A percentile compares a stretch with the other conserved stretches of the same genome.
These are phyloP conservation scores for Ennomos fuscantarius DNA, from an alignment of 2,888 invertebrate genomes.

Conservation along the genomic window DNA sequence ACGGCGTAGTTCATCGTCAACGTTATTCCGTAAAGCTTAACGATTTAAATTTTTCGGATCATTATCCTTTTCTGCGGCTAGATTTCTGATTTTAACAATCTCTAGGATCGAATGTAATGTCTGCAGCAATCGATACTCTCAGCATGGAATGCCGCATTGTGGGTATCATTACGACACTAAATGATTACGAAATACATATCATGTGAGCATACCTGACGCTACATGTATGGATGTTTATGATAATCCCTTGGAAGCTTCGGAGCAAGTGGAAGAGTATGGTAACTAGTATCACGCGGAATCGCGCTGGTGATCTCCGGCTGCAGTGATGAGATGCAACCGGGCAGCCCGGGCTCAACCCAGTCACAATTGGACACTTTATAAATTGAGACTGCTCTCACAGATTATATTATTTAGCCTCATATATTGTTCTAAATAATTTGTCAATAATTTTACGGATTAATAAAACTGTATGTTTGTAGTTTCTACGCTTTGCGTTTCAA, in stretches of 20 bases:
- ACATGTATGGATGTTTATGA: constrained; percentile 11
- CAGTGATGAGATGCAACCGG: constrained; percentile 17
- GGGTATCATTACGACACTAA: constrained; percentile 32
- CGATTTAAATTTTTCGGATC: too few relatives aligned
- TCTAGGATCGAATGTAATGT: constrained; percentile 28
- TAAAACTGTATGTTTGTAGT: constrained; percentile 4
- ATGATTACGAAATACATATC: constrained; percentile 25
- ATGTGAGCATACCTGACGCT: constrained; percentile 17
- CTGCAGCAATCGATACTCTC: constrained; percentile 38
- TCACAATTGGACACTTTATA: constrained; percentile 11
- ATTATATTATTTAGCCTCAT: too few relatives aligned
- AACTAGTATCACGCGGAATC: constrained; percentile 9
- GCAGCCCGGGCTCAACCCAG: constrained; percentile 2
- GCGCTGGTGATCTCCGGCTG: constrained; percentile 13
- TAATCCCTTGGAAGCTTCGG: constrained; percentile 12
- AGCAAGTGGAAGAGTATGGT: constrained; percentile 6
- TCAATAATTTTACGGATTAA: too few relatives aligned
- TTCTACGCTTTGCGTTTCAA: constrained; percentile 15
- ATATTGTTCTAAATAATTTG: too few relatives aligned
- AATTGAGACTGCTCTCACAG: too few relatives aligned
- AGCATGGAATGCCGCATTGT: constrained; percentile 41
- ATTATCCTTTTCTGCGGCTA: too few relatives aligned
- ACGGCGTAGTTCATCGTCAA: too few relatives aligned
- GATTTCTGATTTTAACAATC: constrained; percentile 15
- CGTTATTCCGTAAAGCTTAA: too few relatives aligned